A percentile compares a stretch with the other conserved stretches of the same genome.
phyloP scores from a whole-genome alignment of 2,797 vertebrate genomes.

The Cirrhinus mrigala region DNA sequence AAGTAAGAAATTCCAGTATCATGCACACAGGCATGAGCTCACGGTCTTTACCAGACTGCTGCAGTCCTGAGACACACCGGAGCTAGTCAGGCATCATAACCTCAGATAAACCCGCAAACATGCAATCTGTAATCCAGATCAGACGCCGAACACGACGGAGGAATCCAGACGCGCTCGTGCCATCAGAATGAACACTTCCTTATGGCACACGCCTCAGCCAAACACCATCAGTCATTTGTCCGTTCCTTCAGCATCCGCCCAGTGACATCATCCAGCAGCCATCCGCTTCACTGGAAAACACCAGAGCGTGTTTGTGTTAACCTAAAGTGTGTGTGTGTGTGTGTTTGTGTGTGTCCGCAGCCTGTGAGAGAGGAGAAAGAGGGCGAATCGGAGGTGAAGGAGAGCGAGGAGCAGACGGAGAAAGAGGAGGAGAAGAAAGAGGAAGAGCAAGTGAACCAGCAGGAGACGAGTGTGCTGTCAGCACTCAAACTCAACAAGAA shows the following conservation, averaged over 20 bases:
- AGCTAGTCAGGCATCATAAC: neutral
- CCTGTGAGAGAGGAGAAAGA: slow-evolving; percentile 79
- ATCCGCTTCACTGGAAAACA: slow-evolving; percentile 54
- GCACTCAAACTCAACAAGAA: slow-evolving; percentile 87
- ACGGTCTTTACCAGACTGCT: neutral
- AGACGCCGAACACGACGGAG: neutral
- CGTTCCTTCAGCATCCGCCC: slow-evolving; percentile 57
- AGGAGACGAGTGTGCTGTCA: slow-evolving; percentile 78
- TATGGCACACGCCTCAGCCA: neutral
- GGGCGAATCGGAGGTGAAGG: slow-evolving; percentile 67
- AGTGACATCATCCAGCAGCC: slow-evolving; percentile 61
- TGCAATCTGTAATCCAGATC: slow-evolving; percentile 5
- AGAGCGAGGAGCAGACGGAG: slow-evolving; percentile 64
- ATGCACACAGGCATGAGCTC: neutral
- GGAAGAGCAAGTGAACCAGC: slow-evolving; percentile 77
- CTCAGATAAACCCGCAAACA: neutral
- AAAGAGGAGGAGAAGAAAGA: slow-evolving; percentile 67
- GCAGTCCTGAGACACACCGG: neutral
- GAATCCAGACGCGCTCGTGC: neutral
- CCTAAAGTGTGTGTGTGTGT: neutral
- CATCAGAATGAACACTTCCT: neutral
- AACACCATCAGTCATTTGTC: neutral
- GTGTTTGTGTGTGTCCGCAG: slow-evolving; percentile 74
- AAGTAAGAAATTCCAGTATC: neutral
- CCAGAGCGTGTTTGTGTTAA: neutral